These are phyloP conservation scores for Anneissia japonica DNA, from an alignment of 35 echinoderm and acorn worm species.

Conservation along the genomic window DNA sequence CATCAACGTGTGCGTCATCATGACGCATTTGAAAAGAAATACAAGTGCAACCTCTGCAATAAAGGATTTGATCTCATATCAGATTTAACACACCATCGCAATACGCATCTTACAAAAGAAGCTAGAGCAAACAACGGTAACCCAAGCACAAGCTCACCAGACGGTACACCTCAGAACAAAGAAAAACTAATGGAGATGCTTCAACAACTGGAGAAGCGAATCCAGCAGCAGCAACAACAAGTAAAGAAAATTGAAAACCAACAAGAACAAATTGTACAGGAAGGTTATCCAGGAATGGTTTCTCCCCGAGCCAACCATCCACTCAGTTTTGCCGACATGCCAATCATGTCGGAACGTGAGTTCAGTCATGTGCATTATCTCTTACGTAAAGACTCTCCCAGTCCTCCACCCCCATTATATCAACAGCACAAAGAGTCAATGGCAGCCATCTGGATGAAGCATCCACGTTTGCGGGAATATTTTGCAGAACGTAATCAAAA, in stretches of 20 bases:
- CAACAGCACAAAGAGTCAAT: background rate
- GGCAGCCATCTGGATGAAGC: background rate
- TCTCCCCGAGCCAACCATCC: background rate
- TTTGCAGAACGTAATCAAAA: background rate
- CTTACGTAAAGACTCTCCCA: background rate
- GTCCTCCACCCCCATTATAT: background rate
- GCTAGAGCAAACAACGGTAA: conserved; percentile 36
- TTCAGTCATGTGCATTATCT: background rate
- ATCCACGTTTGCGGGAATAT: background rate
- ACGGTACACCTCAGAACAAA: conserved; percentile 89
- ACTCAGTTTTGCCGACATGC: background rate
- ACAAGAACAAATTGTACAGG: conserved; percentile 65
- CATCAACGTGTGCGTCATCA: conserved; percentile 93
- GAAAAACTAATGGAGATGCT: conserved; percentile 87
- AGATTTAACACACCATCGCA: conserved; percentile 87
- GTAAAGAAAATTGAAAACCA: conserved; percentile 88
- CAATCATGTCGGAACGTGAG: background rate
- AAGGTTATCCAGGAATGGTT: background rate
- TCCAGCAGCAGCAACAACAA: conserved; percentile 80
- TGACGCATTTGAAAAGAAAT: conserved; percentile 97
- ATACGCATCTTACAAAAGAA: conserved; percentile 72
- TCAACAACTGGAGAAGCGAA: conserved; percentile 81
- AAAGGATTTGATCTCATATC: conserved; percentile 96
- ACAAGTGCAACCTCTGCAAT: conserved; percentile 93
- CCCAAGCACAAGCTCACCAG: conserved; percentile 71